Percentiles rank a stretch among this genome's conserved stretches.
Evolutionary conservation across 1,140 invertebrate genomes (phyloP).

Genomic region (Sipha flava): DNA sequence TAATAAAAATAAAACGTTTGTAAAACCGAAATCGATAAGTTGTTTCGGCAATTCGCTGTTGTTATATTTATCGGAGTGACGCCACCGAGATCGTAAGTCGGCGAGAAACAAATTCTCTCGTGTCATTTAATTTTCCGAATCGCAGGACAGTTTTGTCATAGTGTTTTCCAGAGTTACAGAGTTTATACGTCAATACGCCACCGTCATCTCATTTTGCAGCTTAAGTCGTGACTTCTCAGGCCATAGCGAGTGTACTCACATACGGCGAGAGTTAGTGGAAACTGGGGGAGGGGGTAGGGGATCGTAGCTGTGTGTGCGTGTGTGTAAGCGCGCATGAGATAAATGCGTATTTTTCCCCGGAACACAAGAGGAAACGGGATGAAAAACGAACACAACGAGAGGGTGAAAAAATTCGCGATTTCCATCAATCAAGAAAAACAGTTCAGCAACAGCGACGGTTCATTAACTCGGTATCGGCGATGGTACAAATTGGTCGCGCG

Average conservation of each 20-base stretch:
- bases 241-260: too few relatives aligned
- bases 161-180: not conserved
- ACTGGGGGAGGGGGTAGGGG: not conserved
- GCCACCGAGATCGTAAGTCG: too few relatives aligned
- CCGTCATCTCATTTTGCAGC: not conserved
- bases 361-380: not conserved
- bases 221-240: not conserved
- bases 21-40: not conserved
- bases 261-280: too few relatives aligned
- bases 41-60: too few relatives aligned
- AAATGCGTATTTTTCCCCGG: not conserved
- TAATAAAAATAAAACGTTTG: not conserved
- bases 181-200: not conserved
- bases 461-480: not conserved
- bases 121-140: not conserved
- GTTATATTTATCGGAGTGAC: too few relatives aligned
- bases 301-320: not conserved
- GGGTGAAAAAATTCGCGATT: not conserved
- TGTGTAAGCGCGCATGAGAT: not conserved
- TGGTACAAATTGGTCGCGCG: not conserved
- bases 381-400: not conserved
- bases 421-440: constrained; percentile 21
- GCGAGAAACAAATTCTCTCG: not conserved
- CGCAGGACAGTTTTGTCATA: not conserved
- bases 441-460: not conserved